Evolutionary conservation across 2,113 vertebrate species (phyloP).

Genomic region (western clawed frog (Xenopus tropicalis)): DNA sequence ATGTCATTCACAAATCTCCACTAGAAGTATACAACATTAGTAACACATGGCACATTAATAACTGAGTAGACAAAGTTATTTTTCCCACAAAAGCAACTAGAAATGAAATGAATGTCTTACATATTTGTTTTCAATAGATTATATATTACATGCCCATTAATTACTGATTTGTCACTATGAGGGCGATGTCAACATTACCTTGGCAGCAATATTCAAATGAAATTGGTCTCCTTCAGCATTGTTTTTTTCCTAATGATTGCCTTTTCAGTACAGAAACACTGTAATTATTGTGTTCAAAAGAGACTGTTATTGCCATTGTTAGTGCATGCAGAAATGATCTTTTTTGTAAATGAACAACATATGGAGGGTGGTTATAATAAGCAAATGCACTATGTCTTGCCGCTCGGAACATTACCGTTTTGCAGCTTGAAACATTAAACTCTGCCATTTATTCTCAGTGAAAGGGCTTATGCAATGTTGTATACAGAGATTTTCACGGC

Average conservation of each 20-base stretch:
- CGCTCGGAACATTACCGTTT: background rate
- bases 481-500: no score
- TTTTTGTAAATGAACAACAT: constrained; percentile 25
- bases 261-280: constrained; percentile 5
- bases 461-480: background rate
- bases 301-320: constrained; percentile 26
- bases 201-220: background rate
- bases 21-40: no score
- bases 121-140: background rate
- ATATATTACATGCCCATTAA: background rate
- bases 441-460: constrained; percentile 3
- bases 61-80: no score
- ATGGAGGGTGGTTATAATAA: constrained; percentile 27
- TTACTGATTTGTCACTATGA: background rate
- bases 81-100: no score
- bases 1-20: no score
- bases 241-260: background rate
- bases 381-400: constrained; percentile 22
- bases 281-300: constrained; percentile 12
- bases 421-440: constrained; percentile 8
- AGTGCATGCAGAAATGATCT: constrained; percentile 18
- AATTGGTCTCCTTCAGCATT: background rate
- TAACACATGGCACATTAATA: no score
- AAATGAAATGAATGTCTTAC: background rate
- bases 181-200: constrained; percentile 5